phyloP scores from a whole-genome alignment of 2,888 invertebrate species.

The Plemyria rubiginata region DNA sequence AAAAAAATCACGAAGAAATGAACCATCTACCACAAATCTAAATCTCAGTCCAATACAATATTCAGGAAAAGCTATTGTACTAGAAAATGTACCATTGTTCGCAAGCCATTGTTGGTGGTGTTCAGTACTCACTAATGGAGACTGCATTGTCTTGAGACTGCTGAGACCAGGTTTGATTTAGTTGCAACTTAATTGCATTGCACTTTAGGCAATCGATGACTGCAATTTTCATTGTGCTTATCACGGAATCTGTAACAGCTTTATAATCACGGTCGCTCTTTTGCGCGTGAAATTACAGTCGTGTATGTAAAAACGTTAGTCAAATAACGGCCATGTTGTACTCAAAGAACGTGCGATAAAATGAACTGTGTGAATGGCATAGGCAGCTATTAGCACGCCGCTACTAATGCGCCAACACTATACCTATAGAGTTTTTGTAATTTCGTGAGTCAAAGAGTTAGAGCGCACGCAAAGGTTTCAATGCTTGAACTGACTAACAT shows the following conservation, averaged over 20 bases:
- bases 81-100: conserved; percentile 78
- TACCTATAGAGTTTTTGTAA: too few relatives aligned
- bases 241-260: neutral
- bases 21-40: conserved; percentile 44
- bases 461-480: too few relatives aligned
- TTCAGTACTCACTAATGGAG: conserved; percentile 78
- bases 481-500: too few relatives aligned
- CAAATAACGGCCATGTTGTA: too few relatives aligned
- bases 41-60: conserved; percentile 74
- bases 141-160: conserved; percentile 77
- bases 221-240: neutral
- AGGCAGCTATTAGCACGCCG: too few relatives aligned
- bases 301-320: too few relatives aligned
- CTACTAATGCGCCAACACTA: too few relatives aligned
- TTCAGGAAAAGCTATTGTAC: conserved; percentile 78
- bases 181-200: conserved; percentile 38
- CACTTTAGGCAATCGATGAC: conserved; percentile 33
- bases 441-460: too few relatives aligned
- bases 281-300: too few relatives aligned
- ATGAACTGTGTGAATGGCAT: too few relatives aligned
- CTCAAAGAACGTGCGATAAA: too few relatives aligned
- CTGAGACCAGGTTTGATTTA: conserved; percentile 29
- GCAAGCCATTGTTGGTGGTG: conserved; percentile 63
- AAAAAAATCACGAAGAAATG: conserved; percentile 15
- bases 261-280: too few relatives aligned